These are phyloP conservation scores for Manis javanica DNA, from an alignment of 2,797 vertebrate species.

Conservation along the genomic window DNA sequence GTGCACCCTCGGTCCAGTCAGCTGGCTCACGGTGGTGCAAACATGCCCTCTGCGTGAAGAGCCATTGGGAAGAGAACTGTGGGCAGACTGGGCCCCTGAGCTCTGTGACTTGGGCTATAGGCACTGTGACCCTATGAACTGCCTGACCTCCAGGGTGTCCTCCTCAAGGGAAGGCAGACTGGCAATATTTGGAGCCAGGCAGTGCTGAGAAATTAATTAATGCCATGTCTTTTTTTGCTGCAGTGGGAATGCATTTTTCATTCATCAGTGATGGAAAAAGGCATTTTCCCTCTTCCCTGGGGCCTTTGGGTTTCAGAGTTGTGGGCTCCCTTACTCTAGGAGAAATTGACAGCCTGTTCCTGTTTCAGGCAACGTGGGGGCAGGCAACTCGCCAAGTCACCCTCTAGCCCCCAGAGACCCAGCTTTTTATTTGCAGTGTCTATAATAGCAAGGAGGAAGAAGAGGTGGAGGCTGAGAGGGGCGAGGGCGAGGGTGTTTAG, in stretches of 20 bases:
- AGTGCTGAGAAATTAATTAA: not conserved
- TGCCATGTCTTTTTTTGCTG: not conserved
- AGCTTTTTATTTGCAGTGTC: not conserved
- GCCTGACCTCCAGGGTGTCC: not conserved
- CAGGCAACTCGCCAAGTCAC: not conserved
- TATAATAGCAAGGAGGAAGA: too few species aligned
- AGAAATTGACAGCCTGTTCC: not conserved
- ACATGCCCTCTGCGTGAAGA: not conserved
- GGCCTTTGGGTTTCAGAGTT: not conserved
- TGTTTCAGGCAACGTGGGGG: not conserved
- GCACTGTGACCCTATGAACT: not conserved
- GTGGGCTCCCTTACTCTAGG: not conserved
- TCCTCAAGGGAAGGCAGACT: not conserved
- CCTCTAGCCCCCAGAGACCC: not conserved
- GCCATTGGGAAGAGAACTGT: not conserved
- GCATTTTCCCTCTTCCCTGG: not conserved
- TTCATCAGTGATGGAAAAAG: not conserved
- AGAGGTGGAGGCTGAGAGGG: not conserved
- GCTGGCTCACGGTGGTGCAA: not conserved
- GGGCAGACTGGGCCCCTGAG: too few species aligned
- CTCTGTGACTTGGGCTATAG: not conserved
- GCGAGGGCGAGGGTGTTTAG: too few species aligned
- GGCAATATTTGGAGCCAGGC: not conserved
- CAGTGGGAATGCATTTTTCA: not conserved
- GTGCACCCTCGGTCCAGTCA: accelerated